phyloP scores from a whole-genome alignment of 2,888 invertebrate genomes.

The Acleris emargana region DNA sequence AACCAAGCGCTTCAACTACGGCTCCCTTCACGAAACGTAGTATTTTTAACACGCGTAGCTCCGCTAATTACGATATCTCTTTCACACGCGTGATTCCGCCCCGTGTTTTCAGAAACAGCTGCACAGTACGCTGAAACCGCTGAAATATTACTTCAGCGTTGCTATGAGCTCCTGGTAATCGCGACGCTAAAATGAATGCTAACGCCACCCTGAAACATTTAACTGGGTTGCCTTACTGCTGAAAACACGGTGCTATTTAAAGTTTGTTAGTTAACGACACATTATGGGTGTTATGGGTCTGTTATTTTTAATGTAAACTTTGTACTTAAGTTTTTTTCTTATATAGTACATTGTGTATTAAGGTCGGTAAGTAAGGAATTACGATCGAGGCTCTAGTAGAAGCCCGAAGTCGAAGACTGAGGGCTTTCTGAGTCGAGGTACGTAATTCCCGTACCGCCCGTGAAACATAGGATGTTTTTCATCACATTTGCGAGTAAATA shows the following conservation, averaged over 20 bases:
- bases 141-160: conserved; percentile 57
- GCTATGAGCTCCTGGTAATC: conserved; percentile 61
- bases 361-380: no score
- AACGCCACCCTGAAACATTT: conserved; percentile 59
- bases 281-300: no score
- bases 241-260: conserved; percentile 12
- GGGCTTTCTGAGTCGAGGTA: no score
- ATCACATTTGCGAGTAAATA: no score
- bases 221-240: conserved; percentile 37
- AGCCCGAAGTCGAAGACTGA: no score
- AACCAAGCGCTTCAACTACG: not conserved
- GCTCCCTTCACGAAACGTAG: conserved; percentile 6
- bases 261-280: not conserved
- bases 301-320: no score
- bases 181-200: conserved; percentile 71
- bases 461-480: no score
- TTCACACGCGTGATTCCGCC: conserved; percentile 41
- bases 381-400: no score
- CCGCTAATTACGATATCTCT: conserved; percentile 19
- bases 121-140: conserved; percentile 43
- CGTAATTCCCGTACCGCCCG: no score
- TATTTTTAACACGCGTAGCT: conserved; percentile 13
- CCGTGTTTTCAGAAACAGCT: conserved; percentile 45
- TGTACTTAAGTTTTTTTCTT: no score
- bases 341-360: no score